phyloP scores from a whole-genome alignment of 2,888 invertebrate species.

The Lamellibrachia satsuma region DNA sequence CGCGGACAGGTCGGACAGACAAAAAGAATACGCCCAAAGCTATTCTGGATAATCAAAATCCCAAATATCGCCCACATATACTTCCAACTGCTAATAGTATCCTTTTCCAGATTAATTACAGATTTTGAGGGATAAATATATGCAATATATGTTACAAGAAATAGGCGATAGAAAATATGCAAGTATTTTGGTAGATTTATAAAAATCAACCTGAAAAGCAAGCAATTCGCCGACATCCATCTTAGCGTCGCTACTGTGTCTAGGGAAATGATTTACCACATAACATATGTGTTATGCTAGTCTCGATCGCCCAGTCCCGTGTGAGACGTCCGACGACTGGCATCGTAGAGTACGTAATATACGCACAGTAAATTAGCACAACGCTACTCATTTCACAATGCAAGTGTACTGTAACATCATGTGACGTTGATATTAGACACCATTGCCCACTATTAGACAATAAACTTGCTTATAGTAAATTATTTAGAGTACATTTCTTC shows the following conservation, averaged over 20 bases:
- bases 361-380: too few species aligned
- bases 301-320: too few species aligned
- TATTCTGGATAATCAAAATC: not conserved
- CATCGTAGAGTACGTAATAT: too few species aligned
- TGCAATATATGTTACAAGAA: not conserved
- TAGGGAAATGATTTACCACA: not conserved
- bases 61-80: not conserved
- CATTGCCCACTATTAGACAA: too few species aligned
- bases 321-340: too few species aligned
- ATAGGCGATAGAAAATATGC: not conserved
- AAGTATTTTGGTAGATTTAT: not conserved
- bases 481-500: too few species aligned
- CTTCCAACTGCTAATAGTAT: not conserved
- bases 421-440: too few species aligned
- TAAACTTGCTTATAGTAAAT: too few species aligned
- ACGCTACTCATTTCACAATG: too few species aligned
- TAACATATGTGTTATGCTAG: not conserved
- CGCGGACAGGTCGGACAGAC: too few species aligned
- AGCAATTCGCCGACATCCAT: conserved; percentile 62
- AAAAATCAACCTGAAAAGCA: conserved; percentile 54
- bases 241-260: conserved; percentile 31
- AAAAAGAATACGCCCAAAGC: not conserved
- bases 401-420: too few species aligned
- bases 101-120: not conserved
- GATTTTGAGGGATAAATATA: not conserved